Evolutionary conservation across 2,797 vertebrate genomes (phyloP), one percentile per base, ranked within the genome.

Genomic region (Antrozous pallidus): DNA sequence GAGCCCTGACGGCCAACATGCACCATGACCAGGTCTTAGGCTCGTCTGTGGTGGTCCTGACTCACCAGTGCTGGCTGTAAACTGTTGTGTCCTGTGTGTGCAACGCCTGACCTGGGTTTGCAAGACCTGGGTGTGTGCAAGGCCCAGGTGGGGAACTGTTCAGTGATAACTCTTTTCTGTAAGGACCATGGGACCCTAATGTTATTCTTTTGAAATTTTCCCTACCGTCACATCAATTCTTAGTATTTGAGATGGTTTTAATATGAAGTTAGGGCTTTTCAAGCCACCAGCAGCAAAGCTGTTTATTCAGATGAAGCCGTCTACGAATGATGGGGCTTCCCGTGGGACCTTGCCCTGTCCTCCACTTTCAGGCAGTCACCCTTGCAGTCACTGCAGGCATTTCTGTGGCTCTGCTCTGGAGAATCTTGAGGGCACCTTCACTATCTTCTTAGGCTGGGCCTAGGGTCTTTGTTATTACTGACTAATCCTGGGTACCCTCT

Each of bases 1-100:
- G 89, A 49, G 58, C 38, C 38, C 31, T 1, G 18, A 2, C 0
- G 0, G 36, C 58, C n/a, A 0, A 4, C 2, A 4, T 11, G 42
- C 13, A 0, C 40, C 2, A 1, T 36, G 56, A 36, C 51, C n/a
- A 13, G 40, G 17, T 20, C 63, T 8, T 22, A 31, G 51, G 49
- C 49, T 12, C 1, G 0, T 51, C 26, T 33, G 10, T n/a, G 38
- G 10, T 5, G 51, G 33, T 10, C 14, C 28, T 24, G 42, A 18
- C 65, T 24, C 11, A 3, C 22, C 38, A 10, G 42, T 20, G 47
- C 47, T 16, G 36, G 20, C 22, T 38, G 33, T 36, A 42, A 40
- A 24, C 58, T 42, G 17, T n/a, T 12, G 10, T 36, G 56, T 24
- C 40, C 47, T 33, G 40, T 31, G 40, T 5, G 22, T 31, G 1